Percentiles rank a stretch among this genome's conserved stretches.
Conservation (phyloP, 2,797 vertebrate genomes). For the Acanthurus tractus region DNA sequence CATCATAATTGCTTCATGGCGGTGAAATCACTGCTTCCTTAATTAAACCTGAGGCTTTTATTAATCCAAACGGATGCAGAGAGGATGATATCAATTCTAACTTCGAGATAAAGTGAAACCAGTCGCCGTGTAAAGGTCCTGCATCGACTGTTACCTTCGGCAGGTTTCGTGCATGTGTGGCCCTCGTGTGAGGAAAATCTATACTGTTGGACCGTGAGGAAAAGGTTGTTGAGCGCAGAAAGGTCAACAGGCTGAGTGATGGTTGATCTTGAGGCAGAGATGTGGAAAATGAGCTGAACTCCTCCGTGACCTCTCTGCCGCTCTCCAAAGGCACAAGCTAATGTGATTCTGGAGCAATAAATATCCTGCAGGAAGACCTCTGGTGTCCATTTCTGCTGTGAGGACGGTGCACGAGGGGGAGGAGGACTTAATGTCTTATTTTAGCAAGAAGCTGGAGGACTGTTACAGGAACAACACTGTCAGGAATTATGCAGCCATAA, state of each 20-base stretch:
- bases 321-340: conserved; percentile 36
- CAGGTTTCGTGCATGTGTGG: background rate
- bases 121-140: background rate
- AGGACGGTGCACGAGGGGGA: background rate
- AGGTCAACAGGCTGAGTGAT: conserved; percentile 50
- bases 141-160: background rate
- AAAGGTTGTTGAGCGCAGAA: conserved; percentile 31
- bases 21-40: background rate
- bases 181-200: conserved; percentile 12
- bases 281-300: conserved; percentile 68
- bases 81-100: background rate
- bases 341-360: conserved; percentile 63
- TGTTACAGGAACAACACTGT: background rate
- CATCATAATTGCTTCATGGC: conserved; percentile 10
- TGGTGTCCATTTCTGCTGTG: conserved; percentile 23
- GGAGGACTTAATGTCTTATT: background rate
- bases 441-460: background rate
- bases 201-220: conserved; percentile 1
- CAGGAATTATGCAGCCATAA: background rate
- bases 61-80: conserved; percentile 15
- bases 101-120: background rate
- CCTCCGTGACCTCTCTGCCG: conserved; percentile 38
- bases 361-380: conserved; percentile 43
- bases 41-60: conserved; percentile 28
- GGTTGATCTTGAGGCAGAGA: conserved; percentile 45